Base-by-base conservation (phyloP, 2,888 invertebrate species). In the Scaptomyza caliginosa region DNA sequence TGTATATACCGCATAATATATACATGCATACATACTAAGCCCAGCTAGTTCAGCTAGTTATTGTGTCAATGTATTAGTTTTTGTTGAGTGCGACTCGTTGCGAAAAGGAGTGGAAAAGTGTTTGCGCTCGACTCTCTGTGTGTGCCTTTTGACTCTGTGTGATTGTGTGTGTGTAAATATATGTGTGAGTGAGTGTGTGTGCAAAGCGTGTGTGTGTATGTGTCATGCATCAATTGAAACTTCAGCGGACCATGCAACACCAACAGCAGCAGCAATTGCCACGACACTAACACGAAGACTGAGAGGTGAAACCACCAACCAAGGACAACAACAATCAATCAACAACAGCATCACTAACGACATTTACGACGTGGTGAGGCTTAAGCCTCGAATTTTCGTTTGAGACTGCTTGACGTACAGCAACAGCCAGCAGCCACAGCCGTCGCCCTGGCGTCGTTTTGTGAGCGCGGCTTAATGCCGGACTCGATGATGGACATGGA, bases 401-500 rank as follows among this genome's bases (percentile, higher is more conserved):
- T 24, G n/a, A 19, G 42, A 13, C 49, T 52, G 48, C 48, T 46
- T 34, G 48, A 30, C 46, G 46, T 7, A 16, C 23, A 23, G 23
- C 45, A 28, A 1, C 17, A 17, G 60, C 54, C 57, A 68, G 40
- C 55, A 56, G 55, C 34, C 55, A 56, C 84, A 49, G 58, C 78
- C 76, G 72, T 45, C 68, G 72, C 85, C 42, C 76, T 84, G 88
- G 83, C 83, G 68, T 82, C 83, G 74, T 82, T 82, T 79, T 86
- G 86, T 52, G 83, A 84, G 57, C 87, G 83, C 69, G 88, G 88
- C 75, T 74, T 88, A 16, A 85, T 85, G 84, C 88, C 84, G 49
- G 84, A 85, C 28, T 85, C 87, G 56, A 85, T 85, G 83, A 85
- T 85, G 82, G 87, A 85, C 34, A 85, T 88, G 88, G 84, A 85